Evolutionary conservation across 2,888 invertebrate genomes (phyloP).

Genomic region (Scaeva pyrastri): DNA sequence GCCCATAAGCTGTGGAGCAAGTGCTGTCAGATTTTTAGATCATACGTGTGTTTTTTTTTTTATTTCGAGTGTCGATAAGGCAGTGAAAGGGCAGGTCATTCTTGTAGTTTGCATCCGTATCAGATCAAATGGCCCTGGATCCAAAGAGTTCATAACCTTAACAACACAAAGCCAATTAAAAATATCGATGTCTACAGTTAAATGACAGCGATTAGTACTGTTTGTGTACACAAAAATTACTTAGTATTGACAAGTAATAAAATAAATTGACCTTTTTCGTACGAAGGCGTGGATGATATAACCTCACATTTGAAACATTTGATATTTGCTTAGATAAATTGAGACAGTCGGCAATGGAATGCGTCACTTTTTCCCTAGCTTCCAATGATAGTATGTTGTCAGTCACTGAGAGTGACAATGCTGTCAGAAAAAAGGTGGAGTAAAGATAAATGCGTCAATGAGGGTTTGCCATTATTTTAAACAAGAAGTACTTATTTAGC

Average conservation of each 20-base stretch:
- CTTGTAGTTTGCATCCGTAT: neutral
- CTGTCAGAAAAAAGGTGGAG: conserved; percentile 29
- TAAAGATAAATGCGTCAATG: conserved; percentile 19
- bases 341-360: neutral
- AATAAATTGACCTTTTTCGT: neutral
- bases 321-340: neutral
- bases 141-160: too few species aligned
- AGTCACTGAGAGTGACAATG: conserved; percentile 16
- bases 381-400: conserved; percentile 9
- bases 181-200: neutral
- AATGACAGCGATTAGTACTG: neutral
- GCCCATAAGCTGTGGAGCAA: neutral
- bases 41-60: neutral
- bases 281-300: conserved; percentile 4
- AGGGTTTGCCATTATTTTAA: conserved; percentile 39
- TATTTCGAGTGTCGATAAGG: neutral
- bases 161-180: neutral
- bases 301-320: conserved; percentile 13
- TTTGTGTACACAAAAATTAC: neutral
- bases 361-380: neutral
- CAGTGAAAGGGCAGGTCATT: neutral
- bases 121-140: too few species aligned
- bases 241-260: neutral
- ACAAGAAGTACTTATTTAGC: neutral
- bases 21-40: neutral